These are phyloP conservation scores for Andrena minutula DNA, from an alignment of 2,888 invertebrate species.

Conservation along the genomic window DNA sequence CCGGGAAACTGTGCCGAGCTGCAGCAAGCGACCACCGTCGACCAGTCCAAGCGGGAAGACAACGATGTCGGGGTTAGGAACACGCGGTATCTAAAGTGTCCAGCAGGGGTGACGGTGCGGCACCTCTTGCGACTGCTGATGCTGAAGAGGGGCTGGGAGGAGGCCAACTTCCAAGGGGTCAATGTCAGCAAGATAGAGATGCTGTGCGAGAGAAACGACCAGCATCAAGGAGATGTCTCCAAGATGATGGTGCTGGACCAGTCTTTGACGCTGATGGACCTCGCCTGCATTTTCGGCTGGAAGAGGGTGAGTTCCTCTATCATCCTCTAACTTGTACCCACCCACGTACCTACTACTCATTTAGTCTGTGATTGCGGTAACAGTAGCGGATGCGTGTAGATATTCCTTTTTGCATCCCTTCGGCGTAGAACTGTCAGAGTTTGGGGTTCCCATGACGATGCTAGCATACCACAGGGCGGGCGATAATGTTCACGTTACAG, in stretches of 20 bases:
- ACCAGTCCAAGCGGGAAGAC: constrained; percentile 65
- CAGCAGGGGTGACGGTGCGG: constrained; percentile 95
- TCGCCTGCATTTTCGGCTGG: constrained; percentile 98
- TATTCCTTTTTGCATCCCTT: neutral
- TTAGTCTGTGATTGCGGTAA: neutral
- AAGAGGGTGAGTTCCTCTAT: constrained; percentile 89
- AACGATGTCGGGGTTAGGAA: constrained; percentile 75
- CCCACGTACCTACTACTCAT: neutral
- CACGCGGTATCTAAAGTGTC: constrained; percentile 94
- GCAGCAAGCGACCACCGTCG: constrained; percentile 13
- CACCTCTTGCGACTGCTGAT: constrained; percentile 95
- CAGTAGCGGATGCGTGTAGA: neutral
- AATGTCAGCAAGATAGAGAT: constrained; percentile 76
- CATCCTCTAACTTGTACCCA: neutral
- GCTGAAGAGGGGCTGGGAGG: constrained; percentile 81
- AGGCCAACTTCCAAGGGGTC: constrained; percentile 63
- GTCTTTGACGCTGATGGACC: constrained; percentile 92
- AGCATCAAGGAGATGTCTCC: neutral
- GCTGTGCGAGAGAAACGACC: constrained; percentile 70
- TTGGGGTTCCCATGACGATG: neutral
- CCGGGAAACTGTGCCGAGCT: constrained; percentile 24
- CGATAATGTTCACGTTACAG: constrained; percentile 71
- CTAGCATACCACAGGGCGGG: constrained; percentile 48
- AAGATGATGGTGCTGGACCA: constrained; percentile 69
- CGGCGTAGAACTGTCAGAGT: neutral